Evolutionary conservation across 2,797 vertebrate genomes (phyloP).

Genomic region (Hoplostethus atlanticus): DNA sequence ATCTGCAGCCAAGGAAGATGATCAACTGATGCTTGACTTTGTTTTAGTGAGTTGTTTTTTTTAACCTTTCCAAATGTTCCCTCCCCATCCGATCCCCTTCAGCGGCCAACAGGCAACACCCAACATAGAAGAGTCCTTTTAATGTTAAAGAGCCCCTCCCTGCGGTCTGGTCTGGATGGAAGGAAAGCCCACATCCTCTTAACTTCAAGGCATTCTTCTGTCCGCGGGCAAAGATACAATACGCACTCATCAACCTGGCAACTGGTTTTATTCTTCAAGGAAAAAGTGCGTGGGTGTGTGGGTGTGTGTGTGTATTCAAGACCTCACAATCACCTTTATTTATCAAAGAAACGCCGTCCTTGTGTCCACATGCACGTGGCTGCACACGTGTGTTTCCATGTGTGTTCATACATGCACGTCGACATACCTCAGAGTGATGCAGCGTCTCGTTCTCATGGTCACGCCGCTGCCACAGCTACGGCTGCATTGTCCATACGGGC

Average conservation of each 20-base stretch:
- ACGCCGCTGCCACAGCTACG: constrained; percentile 93
- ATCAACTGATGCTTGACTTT: background rate
- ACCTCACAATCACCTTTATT: constrained; percentile 11
- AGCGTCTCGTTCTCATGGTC: constrained; percentile 86
- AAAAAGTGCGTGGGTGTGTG: background rate
- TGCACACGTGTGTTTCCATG: constrained; percentile 1
- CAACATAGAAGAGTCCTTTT: constrained; percentile 41
- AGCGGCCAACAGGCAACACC: constrained; percentile 54
- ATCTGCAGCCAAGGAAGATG: constrained; percentile 3
- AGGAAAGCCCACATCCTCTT: constrained; percentile 40
- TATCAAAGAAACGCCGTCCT: background rate
- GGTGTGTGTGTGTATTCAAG: constrained; percentile 18
- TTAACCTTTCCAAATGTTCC: constrained; percentile 16
- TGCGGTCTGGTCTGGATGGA: constrained; percentile 38
- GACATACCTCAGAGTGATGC: constrained; percentile 89
- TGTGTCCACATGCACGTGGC: background rate
- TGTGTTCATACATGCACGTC: background rate
- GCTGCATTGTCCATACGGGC: constrained; percentile 90
- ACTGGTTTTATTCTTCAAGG: constrained; percentile 42
- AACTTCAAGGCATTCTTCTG: constrained; percentile 60
- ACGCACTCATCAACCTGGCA: constrained; percentile 44
- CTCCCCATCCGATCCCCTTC: constrained; percentile 28
- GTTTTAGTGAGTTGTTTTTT: background rate
- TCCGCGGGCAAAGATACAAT: constrained; percentile 28
- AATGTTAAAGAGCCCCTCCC: constrained; percentile 49